phyloP scores from a whole-genome alignment of 2,888 invertebrate species.

The Drosophila falleni region DNA sequence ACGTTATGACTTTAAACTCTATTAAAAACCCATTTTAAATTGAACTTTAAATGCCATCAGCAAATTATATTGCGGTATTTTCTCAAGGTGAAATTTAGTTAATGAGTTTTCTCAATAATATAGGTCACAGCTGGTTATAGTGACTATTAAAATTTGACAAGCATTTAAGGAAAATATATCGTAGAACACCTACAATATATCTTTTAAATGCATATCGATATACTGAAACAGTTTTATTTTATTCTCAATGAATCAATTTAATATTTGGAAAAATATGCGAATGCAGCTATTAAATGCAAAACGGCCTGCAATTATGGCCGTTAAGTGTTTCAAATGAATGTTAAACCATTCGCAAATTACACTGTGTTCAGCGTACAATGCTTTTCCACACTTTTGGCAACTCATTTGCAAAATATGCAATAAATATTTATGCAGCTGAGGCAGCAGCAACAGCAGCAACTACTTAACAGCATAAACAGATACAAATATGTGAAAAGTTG shows the following conservation, averaged over 20 bases:
- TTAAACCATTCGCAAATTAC: slow-evolving; percentile 40
- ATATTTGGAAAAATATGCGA: background rate
- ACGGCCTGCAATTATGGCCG: slow-evolving; percentile 31
- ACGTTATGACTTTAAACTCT: slow-evolving; percentile 22
- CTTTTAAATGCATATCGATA: too few relatives aligned
- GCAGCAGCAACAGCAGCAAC: slow-evolving; percentile 53
- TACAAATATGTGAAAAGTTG: slow-evolving; percentile 77
- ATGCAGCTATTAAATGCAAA: slow-evolving; percentile 25
- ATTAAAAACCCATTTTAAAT: slow-evolving; percentile 21
- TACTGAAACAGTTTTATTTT: too few relatives aligned
- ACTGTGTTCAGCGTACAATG: slow-evolving; percentile 13
- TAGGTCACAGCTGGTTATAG: too few relatives aligned
- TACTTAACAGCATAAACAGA: slow-evolving; percentile 79
- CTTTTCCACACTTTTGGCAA: slow-evolving; percentile 61
- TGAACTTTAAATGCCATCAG: background rate
- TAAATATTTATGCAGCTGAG: slow-evolving; percentile 77
- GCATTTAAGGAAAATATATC: too few relatives aligned
- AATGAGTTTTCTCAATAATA: slow-evolving; percentile 2
- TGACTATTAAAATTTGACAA: too few relatives aligned
- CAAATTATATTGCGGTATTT: background rate
- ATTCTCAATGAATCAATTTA: too few relatives aligned
- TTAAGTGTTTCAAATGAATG: slow-evolving; percentile 51
- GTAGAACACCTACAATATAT: too few relatives aligned
- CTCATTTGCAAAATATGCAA: slow-evolving; percentile 73
- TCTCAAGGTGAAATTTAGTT: background rate